Base-by-base conservation (phyloP, 2,797 vertebrate genomes). In the Galaxias olidus region DNA sequence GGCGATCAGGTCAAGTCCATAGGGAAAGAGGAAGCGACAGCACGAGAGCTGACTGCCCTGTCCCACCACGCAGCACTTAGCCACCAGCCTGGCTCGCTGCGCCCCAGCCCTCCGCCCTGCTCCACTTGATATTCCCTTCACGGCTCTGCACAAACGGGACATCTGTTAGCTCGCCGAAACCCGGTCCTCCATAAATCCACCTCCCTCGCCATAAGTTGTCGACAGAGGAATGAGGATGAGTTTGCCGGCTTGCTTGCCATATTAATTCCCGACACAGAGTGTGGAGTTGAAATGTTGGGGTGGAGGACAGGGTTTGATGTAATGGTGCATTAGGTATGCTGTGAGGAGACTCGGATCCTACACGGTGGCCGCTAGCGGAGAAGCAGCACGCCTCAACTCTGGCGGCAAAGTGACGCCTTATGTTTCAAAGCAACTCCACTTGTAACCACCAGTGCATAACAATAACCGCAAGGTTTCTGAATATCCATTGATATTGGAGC, bases 141-240 rank as follows among this genome's bases (percentile, higher is more conserved):
- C 83, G 78, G 76, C 81, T 59, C 61, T 4, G 59, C 73, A 79
- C 80, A 74, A 80, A 84, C 10, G 71, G 84, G 87, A 87, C 86
- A 89, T 90, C 86, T 87, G 84, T 84, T 87, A 65, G 74, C 79
- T 77, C 84, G 80, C 68, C 73, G 66, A 78, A 74, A 78, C n/a
- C 68, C 57, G 66, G 40, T 77, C 69, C 54, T 64, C 61, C 64
- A 69, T 68, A 69, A 84, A 83, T 69, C 64, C 69, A 70, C 74
- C 74, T 74, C 74, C 73, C 59, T 70, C 71, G 72, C 77, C 69
- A 79, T 74, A 68, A 69, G 66, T 59, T 60, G 59, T 42, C 63
- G 4, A 64, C 68, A 63, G 64, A 75, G 74, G 74, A 81, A 75
- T 63, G 76, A 56, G 61, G 70, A 81, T 68, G 64, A 75, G 73